Evolutionary conservation across 2,888 invertebrate species (phyloP), one percentile per base, ranked within the genome.

Genomic region (Mylabris sibirica): DNA sequence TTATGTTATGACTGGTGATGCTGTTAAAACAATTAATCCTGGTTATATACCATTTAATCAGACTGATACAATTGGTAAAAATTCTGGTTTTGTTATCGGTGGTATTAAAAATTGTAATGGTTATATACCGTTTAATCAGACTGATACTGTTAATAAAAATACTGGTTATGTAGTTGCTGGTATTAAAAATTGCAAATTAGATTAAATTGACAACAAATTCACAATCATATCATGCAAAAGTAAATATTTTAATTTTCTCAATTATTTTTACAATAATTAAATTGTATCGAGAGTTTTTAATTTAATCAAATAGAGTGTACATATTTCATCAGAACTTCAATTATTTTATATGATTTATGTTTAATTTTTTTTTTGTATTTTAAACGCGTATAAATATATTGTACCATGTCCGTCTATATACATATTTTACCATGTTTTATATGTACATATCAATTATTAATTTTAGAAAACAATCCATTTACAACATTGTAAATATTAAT

Each of bases 11-110:
- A 76, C 77, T 8, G 79, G 76, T 14, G 79, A 80, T 38, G 67
- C 77, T 8, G 70, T 75, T 57, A 80, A 80, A 72, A 71, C 77
- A 35, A 63, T 77, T 3, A 79, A 79, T 73, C 78, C 79, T 0
- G 78, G 81, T 60, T 82, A 82, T 65, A 76, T 81, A 68, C 68
- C 68, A 17, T 68, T 71, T 53, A 65, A 62, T 30, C 67, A 59
- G 35, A 44, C 57, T 53, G 70, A 67, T 41, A 41, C 49, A 3
- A 35, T 63, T 12, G 67, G 20, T 41, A 78, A 65, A 22, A 65
- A 41, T 60, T 67, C 80, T 22, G 76, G 78, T 35, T 83, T 83
- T 69, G 80, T 83, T 6, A 71, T 82, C 65, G 82, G 81, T 12
- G 82, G 81, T 14, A 75, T 72, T 59, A 79, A 79, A 66, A 72